Evolutionary conservation across 2,113 vertebrate genomes (phyloP).

Genomic region (Pyxicephalus adspersus): DNA sequence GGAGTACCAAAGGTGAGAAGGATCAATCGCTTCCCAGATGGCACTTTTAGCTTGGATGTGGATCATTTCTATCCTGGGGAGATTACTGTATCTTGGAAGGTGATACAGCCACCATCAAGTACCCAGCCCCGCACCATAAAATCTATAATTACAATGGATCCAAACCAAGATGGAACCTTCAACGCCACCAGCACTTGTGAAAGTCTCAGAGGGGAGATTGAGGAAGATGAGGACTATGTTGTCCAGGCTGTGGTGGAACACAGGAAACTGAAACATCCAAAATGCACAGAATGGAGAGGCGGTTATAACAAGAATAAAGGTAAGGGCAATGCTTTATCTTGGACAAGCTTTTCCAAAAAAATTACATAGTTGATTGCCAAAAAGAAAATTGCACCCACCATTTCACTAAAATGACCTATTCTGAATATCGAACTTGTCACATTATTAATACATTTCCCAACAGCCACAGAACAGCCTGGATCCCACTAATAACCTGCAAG

Average conservation of each 20-base stretch:
- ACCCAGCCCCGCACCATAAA: neutral
- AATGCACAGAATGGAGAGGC: constrained; percentile 6
- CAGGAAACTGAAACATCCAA: neutral
- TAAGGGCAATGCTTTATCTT: neutral
- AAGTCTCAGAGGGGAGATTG: neutral
- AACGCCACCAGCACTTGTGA: constrained; percentile 41
- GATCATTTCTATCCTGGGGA: neutral
- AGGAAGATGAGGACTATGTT: neutral
- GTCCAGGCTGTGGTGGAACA: constrained; percentile 10
- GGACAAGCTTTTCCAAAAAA: too few species aligned
- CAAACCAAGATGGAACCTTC: constrained; percentile 28
- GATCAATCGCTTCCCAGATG: neutral
- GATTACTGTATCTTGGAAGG: constrained; percentile 1
- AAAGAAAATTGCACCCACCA: too few species aligned
- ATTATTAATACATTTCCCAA: too few species aligned
- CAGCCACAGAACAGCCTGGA: too few species aligned
- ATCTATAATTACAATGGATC: neutral
- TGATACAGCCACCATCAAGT: neutral
- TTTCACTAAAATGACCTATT: too few species aligned
- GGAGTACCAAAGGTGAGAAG: neutral
- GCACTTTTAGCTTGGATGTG: constrained; percentile 4
- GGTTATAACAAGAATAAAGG: neutral
- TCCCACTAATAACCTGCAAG: too few species aligned
- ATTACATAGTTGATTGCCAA: too few species aligned
- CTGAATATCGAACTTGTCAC: too few species aligned